Percentiles rank a stretch among this genome's conserved stretches.
These are phyloP conservation scores for Pelochelys cantorii DNA, from an alignment of 2,797 vertebrate genomes.

Conservation along the genomic window DNA sequence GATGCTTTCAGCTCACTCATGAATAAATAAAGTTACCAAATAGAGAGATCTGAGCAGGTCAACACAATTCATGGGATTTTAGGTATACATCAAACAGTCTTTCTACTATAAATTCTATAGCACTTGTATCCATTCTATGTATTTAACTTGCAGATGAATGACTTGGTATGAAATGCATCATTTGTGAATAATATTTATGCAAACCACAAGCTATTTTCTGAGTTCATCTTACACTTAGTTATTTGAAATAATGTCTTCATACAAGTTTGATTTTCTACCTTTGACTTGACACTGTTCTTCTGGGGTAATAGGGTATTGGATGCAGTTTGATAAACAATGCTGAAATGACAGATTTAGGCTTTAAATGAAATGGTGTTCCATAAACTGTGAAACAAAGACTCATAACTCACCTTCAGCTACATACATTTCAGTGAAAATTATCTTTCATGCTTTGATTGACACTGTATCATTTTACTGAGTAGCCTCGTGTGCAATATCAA, in stretches of 20 bases:
- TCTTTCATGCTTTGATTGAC: conserved; percentile 80
- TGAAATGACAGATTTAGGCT: conserved; percentile 81
- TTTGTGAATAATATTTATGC: conserved; percentile 63
- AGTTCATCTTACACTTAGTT: conserved; percentile 63
- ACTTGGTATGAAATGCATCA: conserved; percentile 51
- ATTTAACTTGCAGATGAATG: conserved; percentile 68
- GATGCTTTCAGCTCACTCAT: conserved; percentile 34
- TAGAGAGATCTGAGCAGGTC: conserved; percentile 22
- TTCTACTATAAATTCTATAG: conserved; percentile 54
- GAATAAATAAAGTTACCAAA: conserved; percentile 49
- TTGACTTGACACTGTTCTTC: conserved; percentile 70
- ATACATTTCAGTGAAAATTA: conserved; percentile 80
- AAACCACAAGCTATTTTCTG: conserved; percentile 53
- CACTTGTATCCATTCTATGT: conserved; percentile 27
- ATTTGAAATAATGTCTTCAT: conserved; percentile 58
- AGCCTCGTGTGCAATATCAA: conserved; percentile 77
- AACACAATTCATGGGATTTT: background rate
- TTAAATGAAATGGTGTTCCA: conserved; percentile 83
- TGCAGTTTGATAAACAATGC: conserved; percentile 82
- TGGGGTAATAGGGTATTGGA: conserved; percentile 45
- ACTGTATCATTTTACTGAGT: conserved; percentile 81
- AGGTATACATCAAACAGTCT: conserved; percentile 10
- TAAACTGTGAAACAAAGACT: conserved; percentile 84
- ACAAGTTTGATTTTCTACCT: conserved; percentile 74
- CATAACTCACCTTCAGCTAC: conserved; percentile 77